phyloP scores from a whole-genome alignment of 2,797 vertebrate species.

The Delichon dasypus region DNA sequence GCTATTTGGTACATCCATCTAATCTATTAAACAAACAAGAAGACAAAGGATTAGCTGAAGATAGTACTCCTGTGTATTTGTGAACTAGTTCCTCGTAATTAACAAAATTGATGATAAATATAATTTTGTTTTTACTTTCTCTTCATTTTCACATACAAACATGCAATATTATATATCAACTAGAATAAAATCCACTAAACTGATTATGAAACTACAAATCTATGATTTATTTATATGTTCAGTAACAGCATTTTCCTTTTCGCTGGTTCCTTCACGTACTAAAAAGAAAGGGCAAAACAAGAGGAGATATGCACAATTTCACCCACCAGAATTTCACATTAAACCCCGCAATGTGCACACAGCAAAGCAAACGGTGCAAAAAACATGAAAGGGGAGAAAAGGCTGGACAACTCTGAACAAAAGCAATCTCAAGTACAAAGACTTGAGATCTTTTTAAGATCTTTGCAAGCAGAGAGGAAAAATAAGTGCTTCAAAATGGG shows the following conservation, averaged over 20 bases:
- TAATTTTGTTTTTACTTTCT: conserved; percentile 49
- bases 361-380: conserved; percentile 33
- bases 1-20: conserved; percentile 63
- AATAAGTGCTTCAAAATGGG: conserved; percentile 33
- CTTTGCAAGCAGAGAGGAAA: conserved; percentile 51
- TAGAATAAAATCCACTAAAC: conserved; percentile 32
- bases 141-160: conserved; percentile 1
- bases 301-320: conserved; percentile 37
- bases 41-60: conserved; percentile 60
- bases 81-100: conserved; percentile 57
- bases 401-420: conserved; percentile 50
- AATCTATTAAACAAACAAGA: conserved; percentile 68
- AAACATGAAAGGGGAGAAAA: conserved; percentile 47
- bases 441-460: conserved; percentile 43
- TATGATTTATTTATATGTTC: conserved; percentile 29
- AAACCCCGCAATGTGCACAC: background rate
- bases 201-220: conserved; percentile 27
- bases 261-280: background rate
- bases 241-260: conserved; percentile 23
- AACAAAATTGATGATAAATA: conserved; percentile 53
- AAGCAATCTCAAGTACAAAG: conserved; percentile 56
- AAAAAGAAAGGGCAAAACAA: background rate
- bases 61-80: conserved; percentile 52
- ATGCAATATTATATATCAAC: conserved; percentile 10
- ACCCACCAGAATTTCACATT: conserved; percentile 18